These are phyloP conservation scores for Xenopus tropicalis DNA, from an alignment of 2,113 vertebrate species.

Conservation along the genomic window UCB_Xtro_10.0 CM004448.2:99850001-99850500, in stretches of 20 bases:
- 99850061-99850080: no score
- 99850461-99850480: constrained; percentile 61
- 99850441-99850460: constrained; percentile 68
- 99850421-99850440: constrained; percentile 69
- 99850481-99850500: constrained; percentile 11
- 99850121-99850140: no score
- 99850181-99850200: no score
- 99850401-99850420: constrained; percentile 73
- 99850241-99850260: constrained; percentile 72
- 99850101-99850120: no score
- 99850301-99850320: constrained; percentile 83
- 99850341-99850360: constrained; percentile 83
- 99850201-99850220: no score
- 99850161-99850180: no score
- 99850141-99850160: no score
- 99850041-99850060: no score
- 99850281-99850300: constrained; percentile 78
- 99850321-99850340: constrained; percentile 77
- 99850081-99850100: no score
- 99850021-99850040: no score
- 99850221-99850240: constrained; percentile 64
- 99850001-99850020: no score
- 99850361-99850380: constrained; percentile 77
- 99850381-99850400: constrained; percentile 69
- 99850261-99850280: constrained; percentile 68